Conservation (phyloP, 1,140 invertebrate species). For the Tetramorium parvispinum region DNA sequence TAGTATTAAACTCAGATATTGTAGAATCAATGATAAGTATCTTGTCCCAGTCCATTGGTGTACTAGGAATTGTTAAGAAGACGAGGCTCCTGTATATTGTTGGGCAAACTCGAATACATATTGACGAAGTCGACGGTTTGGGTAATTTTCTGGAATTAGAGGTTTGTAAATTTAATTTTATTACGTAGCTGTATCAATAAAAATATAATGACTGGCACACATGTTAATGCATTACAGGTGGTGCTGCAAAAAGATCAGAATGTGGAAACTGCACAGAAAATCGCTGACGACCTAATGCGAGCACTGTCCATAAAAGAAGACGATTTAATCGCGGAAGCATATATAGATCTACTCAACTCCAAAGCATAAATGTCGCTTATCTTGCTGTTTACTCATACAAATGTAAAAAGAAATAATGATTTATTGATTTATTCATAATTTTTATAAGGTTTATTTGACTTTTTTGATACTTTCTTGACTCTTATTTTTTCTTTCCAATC, state of each 20-base stretch:
- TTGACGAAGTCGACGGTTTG: conserved; percentile 93
- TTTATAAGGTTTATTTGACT: no score
- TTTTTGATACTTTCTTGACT: no score
- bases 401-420: neutral
- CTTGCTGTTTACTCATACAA: neutral
- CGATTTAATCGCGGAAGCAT: conserved; percentile 91
- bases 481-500: no score
- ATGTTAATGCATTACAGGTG: conserved; percentile 80
- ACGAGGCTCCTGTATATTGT: conserved; percentile 91
- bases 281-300: conserved; percentile 90
- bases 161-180: conserved; percentile 85
- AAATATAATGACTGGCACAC: neutral
- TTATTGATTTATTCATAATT: no score
- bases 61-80: conserved; percentile 90
- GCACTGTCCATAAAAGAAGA: conserved; percentile 89
- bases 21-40: conserved; percentile 84
- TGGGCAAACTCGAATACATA: conserved; percentile 94
- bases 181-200: neutral
- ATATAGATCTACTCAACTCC: conserved; percentile 88
- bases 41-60: conserved; percentile 87
- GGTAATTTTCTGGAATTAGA: conserved; percentile 97
- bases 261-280: conserved; percentile 89
- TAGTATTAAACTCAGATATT: conserved; percentile 84
- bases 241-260: conserved; percentile 89
- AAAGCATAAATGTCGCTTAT: neutral